Conservation (phyloP, 2,797 vertebrate genomes). For the Tangara arthus region DNA sequence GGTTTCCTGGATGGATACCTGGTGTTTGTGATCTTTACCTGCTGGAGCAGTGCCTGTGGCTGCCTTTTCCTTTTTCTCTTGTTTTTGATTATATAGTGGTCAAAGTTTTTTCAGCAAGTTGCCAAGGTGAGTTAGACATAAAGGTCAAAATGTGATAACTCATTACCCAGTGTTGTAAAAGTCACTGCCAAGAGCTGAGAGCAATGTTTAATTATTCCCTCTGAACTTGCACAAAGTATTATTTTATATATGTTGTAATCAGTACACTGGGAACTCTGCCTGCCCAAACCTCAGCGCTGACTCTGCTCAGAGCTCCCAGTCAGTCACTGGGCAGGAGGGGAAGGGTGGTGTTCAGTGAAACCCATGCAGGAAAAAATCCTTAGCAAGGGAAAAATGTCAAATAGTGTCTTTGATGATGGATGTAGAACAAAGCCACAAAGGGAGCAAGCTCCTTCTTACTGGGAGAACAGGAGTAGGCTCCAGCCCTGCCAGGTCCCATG, state of each 20-base stretch:
- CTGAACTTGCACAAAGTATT: constrained; percentile 49
- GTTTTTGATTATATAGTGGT: background rate
- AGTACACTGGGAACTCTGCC: background rate
- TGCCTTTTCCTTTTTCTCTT: background rate
- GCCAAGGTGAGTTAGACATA: background rate
- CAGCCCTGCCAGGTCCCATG: no score
- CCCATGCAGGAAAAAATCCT: background rate
- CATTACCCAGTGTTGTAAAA: constrained; percentile 22
- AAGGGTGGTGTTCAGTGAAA: background rate
- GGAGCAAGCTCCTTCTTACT: background rate
- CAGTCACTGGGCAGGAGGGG: background rate
- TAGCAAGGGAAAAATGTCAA: background rate
- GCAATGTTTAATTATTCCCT: constrained; percentile 46
- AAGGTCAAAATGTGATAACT: constrained; percentile 38
- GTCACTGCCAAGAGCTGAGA: background rate
- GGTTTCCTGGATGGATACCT: background rate
- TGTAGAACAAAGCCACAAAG: background rate
- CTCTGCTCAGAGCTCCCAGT: background rate
- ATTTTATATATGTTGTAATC: constrained; percentile 23
- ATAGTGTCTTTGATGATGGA: background rate
- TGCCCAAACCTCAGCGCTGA: background rate
- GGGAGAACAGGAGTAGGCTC: background rate
- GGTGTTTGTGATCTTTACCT: background rate
- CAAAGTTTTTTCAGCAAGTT: background rate
- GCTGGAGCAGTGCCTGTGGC: background rate